phyloP scores from a whole-genome alignment of 2,888 invertebrate genomes.

The Erpobdella octoculata region DNA sequence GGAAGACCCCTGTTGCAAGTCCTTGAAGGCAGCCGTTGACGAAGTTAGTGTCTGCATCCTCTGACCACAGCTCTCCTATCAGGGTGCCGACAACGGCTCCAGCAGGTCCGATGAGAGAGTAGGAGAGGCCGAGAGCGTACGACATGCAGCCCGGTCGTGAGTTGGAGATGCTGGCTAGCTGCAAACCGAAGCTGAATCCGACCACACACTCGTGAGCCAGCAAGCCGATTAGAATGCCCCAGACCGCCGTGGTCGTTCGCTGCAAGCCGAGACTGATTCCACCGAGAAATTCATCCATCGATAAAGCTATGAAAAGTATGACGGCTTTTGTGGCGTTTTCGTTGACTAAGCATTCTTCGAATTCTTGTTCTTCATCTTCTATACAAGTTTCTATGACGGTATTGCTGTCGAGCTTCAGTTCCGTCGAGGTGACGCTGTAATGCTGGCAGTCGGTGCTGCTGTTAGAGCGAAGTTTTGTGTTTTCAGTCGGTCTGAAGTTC shows the following conservation, averaged over 20 bases:
- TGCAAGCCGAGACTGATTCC: slow-evolving; percentile 52
- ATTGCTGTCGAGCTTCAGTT: neutral
- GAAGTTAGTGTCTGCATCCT: slow-evolving; percentile 34
- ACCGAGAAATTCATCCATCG: slow-evolving; percentile 45
- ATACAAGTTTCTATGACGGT: neutral
- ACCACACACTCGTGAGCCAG: slow-evolving; percentile 58
- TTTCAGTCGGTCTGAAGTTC: neutral
- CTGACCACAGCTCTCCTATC: slow-evolving; percentile 46
- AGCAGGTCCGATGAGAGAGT: slow-evolving; percentile 63
- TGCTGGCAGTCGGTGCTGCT: neutral
- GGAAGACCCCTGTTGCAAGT: slow-evolving; percentile 79
- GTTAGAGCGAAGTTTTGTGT: neutral
- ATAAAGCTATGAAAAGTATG: slow-evolving; percentile 57
- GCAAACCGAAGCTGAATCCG: slow-evolving; percentile 58
- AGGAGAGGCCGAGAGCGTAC: slow-evolving; percentile 48
- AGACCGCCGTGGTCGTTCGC: slow-evolving; percentile 41
- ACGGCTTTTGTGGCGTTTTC: slow-evolving; percentile 6
- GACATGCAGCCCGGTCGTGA: slow-evolving; percentile 38
- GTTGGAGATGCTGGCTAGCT: slow-evolving; percentile 46
- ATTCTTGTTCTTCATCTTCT: neutral
- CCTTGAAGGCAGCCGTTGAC: slow-evolving; percentile 62
- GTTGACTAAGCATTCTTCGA: neutral
- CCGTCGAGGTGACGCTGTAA: neutral
- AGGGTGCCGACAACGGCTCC: slow-evolving; percentile 63
- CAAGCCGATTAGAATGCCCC: slow-evolving; percentile 56